Conservation (phyloP, 2,113 vertebrate species). For the Clarias gariepinus region DNA sequence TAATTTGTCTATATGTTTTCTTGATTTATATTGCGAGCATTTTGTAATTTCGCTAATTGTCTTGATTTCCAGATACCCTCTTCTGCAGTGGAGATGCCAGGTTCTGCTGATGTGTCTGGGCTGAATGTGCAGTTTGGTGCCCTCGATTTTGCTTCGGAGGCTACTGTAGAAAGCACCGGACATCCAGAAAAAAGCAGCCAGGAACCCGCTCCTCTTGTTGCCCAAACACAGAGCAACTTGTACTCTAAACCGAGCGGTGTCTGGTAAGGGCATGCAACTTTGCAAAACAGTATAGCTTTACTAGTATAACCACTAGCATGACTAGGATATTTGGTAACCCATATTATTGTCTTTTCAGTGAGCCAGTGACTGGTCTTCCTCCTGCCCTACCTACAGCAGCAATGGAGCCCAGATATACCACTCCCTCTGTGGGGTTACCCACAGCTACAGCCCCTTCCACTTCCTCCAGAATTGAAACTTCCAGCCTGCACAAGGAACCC, state of each 20-base stretch:
- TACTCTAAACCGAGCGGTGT: conserved; percentile 84
- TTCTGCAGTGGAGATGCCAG: conserved; percentile 96
- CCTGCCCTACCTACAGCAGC: conserved; percentile 59
- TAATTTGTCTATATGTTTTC: not conserved
- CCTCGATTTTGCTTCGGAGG: conserved; percentile 91
- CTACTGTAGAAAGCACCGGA: conserved; percentile 76
- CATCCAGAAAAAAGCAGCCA: conserved; percentile 67
- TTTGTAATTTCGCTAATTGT: not conserved
- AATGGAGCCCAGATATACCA: conserved; percentile 69
- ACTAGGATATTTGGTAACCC: not conserved
- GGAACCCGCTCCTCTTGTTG: conserved; percentile 58
- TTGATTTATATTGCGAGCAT: not conserved
- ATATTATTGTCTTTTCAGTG: conserved; percentile 57
- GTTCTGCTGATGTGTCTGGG: conserved; percentile 84
- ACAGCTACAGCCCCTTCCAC: conserved; percentile 63
- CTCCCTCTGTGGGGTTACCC: conserved; percentile 70
- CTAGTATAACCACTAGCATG: not conserved
- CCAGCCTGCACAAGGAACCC: conserved; percentile 43
- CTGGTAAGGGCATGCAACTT: conserved; percentile 67
- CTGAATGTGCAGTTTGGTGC: conserved; percentile 96
- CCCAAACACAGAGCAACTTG: conserved; percentile 74
- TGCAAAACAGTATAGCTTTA: not conserved
- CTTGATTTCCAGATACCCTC: conserved; percentile 80
- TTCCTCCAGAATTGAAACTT: conserved; percentile 59
- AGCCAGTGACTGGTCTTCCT: conserved; percentile 66